phyloP scores from a whole-genome alignment of 37 sponge, comb jelly and placozoan genomes.

The Ephydatia muelleri region DNA sequence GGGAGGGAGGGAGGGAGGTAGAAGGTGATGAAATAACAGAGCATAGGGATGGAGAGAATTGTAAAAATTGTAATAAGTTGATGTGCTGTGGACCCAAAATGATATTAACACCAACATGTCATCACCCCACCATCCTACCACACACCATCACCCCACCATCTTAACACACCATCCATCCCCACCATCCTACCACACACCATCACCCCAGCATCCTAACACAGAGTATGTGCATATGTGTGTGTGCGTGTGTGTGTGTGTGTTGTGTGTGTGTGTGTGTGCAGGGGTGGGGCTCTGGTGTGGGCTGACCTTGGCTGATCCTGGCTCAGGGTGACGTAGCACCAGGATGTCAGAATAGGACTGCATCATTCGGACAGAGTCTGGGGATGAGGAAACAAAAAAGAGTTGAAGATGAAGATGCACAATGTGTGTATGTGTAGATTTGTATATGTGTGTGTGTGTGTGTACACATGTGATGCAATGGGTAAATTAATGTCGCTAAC shows the following conservation, averaged over 20 bases:
- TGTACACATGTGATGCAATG: too few relatives aligned
- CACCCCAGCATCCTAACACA: too few relatives aligned
- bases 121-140: background rate
- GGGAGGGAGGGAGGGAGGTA: background rate
- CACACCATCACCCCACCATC: background rate
- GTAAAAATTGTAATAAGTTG: too few relatives aligned
- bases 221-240: too few relatives aligned
- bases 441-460: too few relatives aligned
- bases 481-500: constrained; percentile 38
- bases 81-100: background rate
- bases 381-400: too few relatives aligned
- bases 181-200: too few relatives aligned
- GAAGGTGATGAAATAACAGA: background rate
- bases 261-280: too few relatives aligned
- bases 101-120: background rate
- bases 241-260: too few relatives aligned
- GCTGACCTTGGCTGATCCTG: constrained; percentile 73
- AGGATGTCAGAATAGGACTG: constrained; percentile 91
- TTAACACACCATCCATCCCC: background rate
- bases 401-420: background rate
- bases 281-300: background rate
- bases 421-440: too few relatives aligned
- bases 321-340: constrained; percentile 92
- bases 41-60: constrained; percentile 10
- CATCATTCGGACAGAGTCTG: constrained; percentile 91